Conservation (phyloP, 2,888 invertebrate species). For the Macaria liturata region DNA sequence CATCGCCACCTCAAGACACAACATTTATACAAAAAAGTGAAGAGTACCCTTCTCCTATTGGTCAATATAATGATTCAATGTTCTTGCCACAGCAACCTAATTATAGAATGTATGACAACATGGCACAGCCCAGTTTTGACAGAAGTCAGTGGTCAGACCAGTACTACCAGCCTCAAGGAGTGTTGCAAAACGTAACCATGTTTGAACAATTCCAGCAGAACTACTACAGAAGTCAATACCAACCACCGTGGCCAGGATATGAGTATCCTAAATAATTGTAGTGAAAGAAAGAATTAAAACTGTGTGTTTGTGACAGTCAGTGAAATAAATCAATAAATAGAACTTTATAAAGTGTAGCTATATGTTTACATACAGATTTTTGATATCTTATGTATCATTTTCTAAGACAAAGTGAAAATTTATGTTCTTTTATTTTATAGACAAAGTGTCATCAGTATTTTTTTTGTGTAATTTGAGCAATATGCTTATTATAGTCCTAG, state of each 20-base stretch:
- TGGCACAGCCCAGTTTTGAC: slow-evolving; percentile 30
- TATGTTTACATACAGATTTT: too few relatives aligned
- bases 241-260: slow-evolving; percentile 61
- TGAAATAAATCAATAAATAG: slow-evolving; percentile 10
- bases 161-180: slow-evolving; percentile 38
- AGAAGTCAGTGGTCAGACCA: slow-evolving; percentile 50
- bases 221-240: slow-evolving; percentile 66
- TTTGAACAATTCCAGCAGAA: slow-evolving; percentile 55
- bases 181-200: slow-evolving; percentile 35
- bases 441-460: too few relatives aligned
- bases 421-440: too few relatives aligned
- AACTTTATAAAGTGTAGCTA: slow-evolving; percentile 5
- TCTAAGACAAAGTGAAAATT: too few relatives aligned
- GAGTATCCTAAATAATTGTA: slow-evolving; percentile 57
- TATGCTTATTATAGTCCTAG: too few relatives aligned
- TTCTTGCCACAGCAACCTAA: slow-evolving; percentile 45
- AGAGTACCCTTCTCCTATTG: slow-evolving; percentile 52
- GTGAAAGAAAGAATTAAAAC: slow-evolving; percentile 29
- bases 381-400: too few relatives aligned
- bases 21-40: slow-evolving; percentile 11
- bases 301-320: slow-evolving; percentile 4
- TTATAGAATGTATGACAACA: slow-evolving; percentile 15
- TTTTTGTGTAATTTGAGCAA: too few relatives aligned
- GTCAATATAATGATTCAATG: slow-evolving; percentile 72
- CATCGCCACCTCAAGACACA: slow-evolving; percentile 23